Percentiles rank a stretch among this genome's conserved stretches.
These are phyloP conservation scores for Sphaerophoria rueppellii DNA, from an alignment of 2,888 invertebrate species.

Conservation along the genomic window DNA sequence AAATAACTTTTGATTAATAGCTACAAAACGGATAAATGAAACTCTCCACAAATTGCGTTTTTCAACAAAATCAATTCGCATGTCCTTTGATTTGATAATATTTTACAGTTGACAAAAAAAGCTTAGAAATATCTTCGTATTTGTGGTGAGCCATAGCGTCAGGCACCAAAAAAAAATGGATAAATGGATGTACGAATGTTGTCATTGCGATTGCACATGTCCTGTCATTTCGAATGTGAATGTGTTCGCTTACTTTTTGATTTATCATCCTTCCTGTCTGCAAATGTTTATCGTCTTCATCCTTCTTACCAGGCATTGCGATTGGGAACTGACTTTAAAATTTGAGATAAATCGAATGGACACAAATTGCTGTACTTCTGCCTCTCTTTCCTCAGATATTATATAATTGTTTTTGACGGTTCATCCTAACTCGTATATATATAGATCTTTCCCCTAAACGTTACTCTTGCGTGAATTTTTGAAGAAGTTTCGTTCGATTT, in stretches of 20 bases:
- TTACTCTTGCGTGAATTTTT: not conserved
- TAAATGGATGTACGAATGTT: slow-evolving; percentile 56
- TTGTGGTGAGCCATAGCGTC: not conserved
- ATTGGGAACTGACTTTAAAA: not conserved
- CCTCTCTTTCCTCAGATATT: too few relatives aligned
- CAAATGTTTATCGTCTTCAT: slow-evolving; percentile 48
- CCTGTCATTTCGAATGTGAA: slow-evolving; percentile 10
- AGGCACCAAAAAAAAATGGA: slow-evolving; percentile 12
- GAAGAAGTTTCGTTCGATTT: slow-evolving; percentile 33
- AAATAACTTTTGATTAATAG: slow-evolving; percentile 67
- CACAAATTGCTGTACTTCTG: too few relatives aligned
- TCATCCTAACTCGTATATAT: slow-evolving; percentile 29
- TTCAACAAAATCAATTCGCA: slow-evolving; percentile 63
- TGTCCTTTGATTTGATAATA: slow-evolving; percentile 49
- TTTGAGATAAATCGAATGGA: not conserved
- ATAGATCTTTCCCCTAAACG: slow-evolving; percentile 3
- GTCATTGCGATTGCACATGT: slow-evolving; percentile 71
- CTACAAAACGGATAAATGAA: slow-evolving; percentile 62
- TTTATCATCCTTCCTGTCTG: slow-evolving; percentile 72
- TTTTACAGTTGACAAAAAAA: slow-evolving; percentile 59
- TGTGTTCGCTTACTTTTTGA: slow-evolving; percentile 57
- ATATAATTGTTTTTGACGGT: too few relatives aligned
- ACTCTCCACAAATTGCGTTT: slow-evolving; percentile 62
- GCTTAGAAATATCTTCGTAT: slow-evolving; percentile 40
- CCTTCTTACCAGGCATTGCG: slow-evolving; percentile 12